Conservation (phyloP, 2,797 vertebrate genomes). For the Anniella stebbinsi region DNA sequence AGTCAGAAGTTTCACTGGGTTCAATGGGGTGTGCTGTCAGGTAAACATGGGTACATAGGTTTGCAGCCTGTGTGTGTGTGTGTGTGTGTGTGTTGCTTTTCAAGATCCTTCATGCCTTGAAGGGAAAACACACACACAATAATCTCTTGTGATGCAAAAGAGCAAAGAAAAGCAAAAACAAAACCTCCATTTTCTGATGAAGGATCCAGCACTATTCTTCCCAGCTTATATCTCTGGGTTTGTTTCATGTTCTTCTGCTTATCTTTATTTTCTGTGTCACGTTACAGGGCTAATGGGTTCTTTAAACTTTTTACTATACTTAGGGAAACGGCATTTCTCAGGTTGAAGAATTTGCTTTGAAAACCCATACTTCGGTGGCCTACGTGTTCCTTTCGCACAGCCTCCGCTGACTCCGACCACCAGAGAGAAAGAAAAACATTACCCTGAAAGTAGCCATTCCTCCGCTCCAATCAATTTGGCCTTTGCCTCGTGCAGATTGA, state of each 20-base stretch:
- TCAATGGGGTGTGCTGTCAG: background rate
- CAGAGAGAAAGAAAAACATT: background rate
- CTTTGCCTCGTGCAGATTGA: background rate
- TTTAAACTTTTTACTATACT: background rate
- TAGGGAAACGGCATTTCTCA: slow-evolving; percentile 11
- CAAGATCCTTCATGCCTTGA: background rate
- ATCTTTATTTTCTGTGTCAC: slow-evolving; percentile 56
- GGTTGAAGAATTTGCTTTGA: slow-evolving; percentile 41
- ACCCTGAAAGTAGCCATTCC: background rate
- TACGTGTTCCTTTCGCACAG: background rate
- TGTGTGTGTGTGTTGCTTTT: background rate
- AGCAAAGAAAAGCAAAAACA: background rate
- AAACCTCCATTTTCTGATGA: background rate
- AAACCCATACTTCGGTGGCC: slow-evolving; percentile 49
- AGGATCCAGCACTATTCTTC: background rate
- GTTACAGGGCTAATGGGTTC: slow-evolving; percentile 21
- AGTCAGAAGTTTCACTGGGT: background rate
- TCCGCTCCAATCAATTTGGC: background rate
- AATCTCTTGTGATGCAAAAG: background rate
- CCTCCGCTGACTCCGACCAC: background rate
- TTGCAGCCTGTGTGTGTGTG: background rate
- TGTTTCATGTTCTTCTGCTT: slow-evolving; percentile 62
- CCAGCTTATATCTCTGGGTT: background rate
- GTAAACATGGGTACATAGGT: background rate
- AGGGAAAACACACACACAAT: no score